A percentile compares a stretch with the other conserved stretches of the same genome.
phyloP scores from a whole-genome alignment of 1,140 invertebrate genomes.

The Drosophila ananassae region DNA sequence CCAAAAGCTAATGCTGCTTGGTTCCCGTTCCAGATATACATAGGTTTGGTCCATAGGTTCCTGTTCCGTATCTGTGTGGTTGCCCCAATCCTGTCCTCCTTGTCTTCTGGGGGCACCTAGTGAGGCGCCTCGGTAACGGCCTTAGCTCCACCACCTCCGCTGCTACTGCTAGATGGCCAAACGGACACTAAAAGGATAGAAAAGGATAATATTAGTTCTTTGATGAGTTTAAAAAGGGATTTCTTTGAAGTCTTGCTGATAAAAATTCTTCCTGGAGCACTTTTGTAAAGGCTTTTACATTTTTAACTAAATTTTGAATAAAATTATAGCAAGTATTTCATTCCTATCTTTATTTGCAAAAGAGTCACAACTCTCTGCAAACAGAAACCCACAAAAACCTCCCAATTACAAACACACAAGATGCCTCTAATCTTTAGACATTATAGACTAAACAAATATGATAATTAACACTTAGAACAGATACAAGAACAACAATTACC shows the following conservation, averaged over 20 bases:
- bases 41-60: slow-evolving; percentile 32
- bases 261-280: too few relatives aligned
- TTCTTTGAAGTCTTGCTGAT: too few relatives aligned
- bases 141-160: slow-evolving; percentile 45
- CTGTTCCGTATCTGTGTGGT: slow-evolving; percentile 20
- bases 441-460: slow-evolving; percentile 36
- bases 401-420: background rate
- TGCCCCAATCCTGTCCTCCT: background rate
- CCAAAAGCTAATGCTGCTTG: slow-evolving; percentile 42
- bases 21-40: slow-evolving; percentile 23
- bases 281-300: too few relatives aligned
- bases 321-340: too few relatives aligned
- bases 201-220: slow-evolving; percentile 6
- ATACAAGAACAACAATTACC: slow-evolving; percentile 45
- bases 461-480: slow-evolving; percentile 51
- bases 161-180: slow-evolving; percentile 65
- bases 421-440: slow-evolving; percentile 23
- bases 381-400: background rate
- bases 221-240: background rate
- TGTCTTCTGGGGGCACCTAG: background rate
- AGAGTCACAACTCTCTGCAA: background rate
- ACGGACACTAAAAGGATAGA: slow-evolving; percentile 66
- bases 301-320: too few relatives aligned
- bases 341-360: background rate
- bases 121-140: slow-evolving; percentile 32